Evolutionary conservation across 2,888 invertebrate genomes (phyloP).

Genomic region (Caenorhabditis becei): DNA sequence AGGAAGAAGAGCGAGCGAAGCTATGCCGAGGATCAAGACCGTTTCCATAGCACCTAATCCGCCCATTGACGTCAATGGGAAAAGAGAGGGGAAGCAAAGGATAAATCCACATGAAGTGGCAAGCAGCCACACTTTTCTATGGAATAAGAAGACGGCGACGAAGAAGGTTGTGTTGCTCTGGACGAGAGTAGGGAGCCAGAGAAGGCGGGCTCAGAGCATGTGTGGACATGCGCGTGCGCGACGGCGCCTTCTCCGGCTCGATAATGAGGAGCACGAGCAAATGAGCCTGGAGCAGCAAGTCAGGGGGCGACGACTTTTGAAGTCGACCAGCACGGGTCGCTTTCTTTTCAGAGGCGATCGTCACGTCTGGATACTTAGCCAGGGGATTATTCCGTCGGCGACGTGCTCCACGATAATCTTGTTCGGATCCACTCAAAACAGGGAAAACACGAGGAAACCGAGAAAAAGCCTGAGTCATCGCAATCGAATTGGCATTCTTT

Average conservation of each 20-base stretch:
- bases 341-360: neutral
- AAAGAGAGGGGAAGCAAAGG: slow-evolving; percentile 12
- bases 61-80: slow-evolving; percentile 48
- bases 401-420: slow-evolving; percentile 19
- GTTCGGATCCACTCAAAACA: slow-evolving; percentile 11
- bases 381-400: slow-evolving; percentile 19
- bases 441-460: neutral
- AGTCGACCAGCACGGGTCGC: too few species aligned
- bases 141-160: slow-evolving; percentile 33
- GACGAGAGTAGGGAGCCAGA: slow-evolving; percentile 37
- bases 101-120: slow-evolving; percentile 23
- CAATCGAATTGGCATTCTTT: neutral
- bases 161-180: slow-evolving; percentile 29
- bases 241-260: slow-evolving; percentile 44
- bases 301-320: slow-evolving; percentile 16
- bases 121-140: slow-evolving; percentile 51
- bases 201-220: slow-evolving; percentile 25
- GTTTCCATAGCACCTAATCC: slow-evolving; percentile 61
- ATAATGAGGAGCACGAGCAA: slow-evolving; percentile 52
- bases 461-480: slow-evolving; percentile 30
- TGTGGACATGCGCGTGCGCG: slow-evolving; percentile 27
- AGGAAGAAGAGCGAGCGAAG: neutral
- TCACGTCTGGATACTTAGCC: slow-evolving; percentile 7
- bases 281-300: slow-evolving; percentile 44
- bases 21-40: slow-evolving; percentile 5